Base-by-base conservation (phyloP, 2,888 invertebrate species). In the Sesia apiformis region DNA sequence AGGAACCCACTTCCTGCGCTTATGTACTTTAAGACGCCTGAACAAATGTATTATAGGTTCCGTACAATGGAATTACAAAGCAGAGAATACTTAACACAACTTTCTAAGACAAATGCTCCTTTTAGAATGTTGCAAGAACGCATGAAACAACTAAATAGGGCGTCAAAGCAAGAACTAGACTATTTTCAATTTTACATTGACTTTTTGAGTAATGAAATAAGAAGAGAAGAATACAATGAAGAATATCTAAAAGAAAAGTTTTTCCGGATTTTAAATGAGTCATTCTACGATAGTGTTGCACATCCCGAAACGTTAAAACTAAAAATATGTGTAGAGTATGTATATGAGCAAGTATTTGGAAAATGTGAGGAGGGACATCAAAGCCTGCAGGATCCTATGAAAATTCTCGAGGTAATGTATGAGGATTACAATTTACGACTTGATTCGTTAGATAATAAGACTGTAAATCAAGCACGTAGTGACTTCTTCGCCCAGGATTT, bases 321-420 rank as follows among this genome's bases (percentile, higher is more conserved):
- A 46, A 84, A 82, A 73, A 87, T 88, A 57, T 89, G 89, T 63
- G 78, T 89, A 42, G 89, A 89, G 67, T 89, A 81, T 58, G 89
- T 89, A 38, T 89, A 88, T 57, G 86, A 88, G 68, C 78, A 87
- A 73, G 66, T 89, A 46, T 81, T 85, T 60, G 88, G 89, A 0
- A 87, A 87, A 62, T 84, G 85, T 63, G 88, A 89, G 63, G 89
- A 89, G 66, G 88, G 86, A 3, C 89, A 89, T 64, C 74, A 80
- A 60, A 80, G 69, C 62, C 60, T 89, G 53, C 74, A 77, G 52
- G 89, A 88, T 60, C 87, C 88, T 23, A 84, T 89, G 81, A 89
- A 85, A 72, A 80, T 88, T 57, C 70, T 89, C 53, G 89, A 89
- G 75, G 74, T 86, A 8, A 79, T 78, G 76, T 89, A 89, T 58